phyloP scores from a whole-genome alignment of 2,888 invertebrate genomes.

The Folsomia candida region DNA sequence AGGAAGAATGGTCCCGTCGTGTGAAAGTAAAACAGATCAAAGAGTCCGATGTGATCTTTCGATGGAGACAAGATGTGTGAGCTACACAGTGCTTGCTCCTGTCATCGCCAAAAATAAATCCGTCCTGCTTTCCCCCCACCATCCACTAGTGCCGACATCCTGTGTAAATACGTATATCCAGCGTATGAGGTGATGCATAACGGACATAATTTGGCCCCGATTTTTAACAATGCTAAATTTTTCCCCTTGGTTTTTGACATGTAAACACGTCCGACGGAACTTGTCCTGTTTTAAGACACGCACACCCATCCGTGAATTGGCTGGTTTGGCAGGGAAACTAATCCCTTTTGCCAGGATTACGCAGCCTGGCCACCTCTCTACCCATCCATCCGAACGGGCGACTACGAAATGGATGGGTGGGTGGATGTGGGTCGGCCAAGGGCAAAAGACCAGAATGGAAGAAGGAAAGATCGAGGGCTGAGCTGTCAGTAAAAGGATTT shows the following conservation, averaged over 20 bases:
- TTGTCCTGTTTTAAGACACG: background rate
- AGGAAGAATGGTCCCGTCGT: too few species aligned
- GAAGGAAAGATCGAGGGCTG: background rate
- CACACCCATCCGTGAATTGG: background rate
- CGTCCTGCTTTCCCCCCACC: background rate
- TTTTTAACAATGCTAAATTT: too few species aligned
- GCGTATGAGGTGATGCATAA: background rate
- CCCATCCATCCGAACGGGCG: background rate
- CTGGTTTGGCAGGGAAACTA: background rate
- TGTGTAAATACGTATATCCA: background rate
- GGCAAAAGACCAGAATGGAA: background rate
- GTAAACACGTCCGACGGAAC: background rate
- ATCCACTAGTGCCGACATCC: background rate
- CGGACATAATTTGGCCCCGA: too few species aligned
- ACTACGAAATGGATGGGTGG: background rate
- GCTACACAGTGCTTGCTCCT: background rate
- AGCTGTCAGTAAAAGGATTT: conserved; percentile 4
- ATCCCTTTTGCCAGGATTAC: background rate
- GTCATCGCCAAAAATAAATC: background rate
- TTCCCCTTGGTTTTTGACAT: too few species aligned
- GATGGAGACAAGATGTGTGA: background rate
- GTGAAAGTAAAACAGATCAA: background rate
- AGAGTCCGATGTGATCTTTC: background rate
- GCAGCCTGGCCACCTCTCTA: background rate
- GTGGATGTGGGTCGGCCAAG: background rate